Base-by-base conservation (phyloP, 2,797 vertebrate genomes). In the Betta splendens region DNA sequence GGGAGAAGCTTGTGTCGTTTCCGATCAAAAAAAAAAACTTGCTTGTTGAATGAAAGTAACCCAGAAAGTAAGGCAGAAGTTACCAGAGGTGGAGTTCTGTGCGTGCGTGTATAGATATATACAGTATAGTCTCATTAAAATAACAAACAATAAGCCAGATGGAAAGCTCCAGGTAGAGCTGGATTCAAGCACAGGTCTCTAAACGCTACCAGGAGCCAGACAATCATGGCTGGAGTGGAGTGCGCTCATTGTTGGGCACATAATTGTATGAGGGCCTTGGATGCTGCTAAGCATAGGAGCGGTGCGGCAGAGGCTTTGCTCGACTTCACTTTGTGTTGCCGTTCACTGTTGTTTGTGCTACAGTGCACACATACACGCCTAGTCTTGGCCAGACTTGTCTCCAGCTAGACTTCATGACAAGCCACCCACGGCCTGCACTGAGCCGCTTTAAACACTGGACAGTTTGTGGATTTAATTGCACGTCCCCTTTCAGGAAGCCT, bases 401-500 rank as follows among this genome's bases (percentile, higher is more conserved):
- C 59, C 9, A 54, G 53, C 46, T 62, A 66, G 50, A 44, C 28
- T 65, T 10, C 40, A 40, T 60, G 54, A 64, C 62, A 60, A 46
- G 53, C 63, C 76, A 70, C 76, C 80, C 77, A 73, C 75, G 49
- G 28, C 42, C 21, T 61, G 42, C 64, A 81, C 53, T 20, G 18
- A 38, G 48, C 44, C 62, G 66, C 53, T 61, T 42, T 70, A 64
- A 84, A 85, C 18, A 39, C 69, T 75, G 72, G 65, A 72, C 85
- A 88, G 83, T 89, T 86, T 83, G 79, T 69, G 66, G 56, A 72
- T 73, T 64, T 87, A 81, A 87, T 89, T 89, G 77, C 72, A 63
- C 36, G 22, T 62, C 57, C 64, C 45, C 64, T 75, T 79, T 69
- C 80, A 60, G 50, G 43, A 36, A 77, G 54, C 38, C 77, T 21